Base-by-base conservation (phyloP, 2,797 vertebrate genomes). In the Pachyuromys duprasi region DNA sequence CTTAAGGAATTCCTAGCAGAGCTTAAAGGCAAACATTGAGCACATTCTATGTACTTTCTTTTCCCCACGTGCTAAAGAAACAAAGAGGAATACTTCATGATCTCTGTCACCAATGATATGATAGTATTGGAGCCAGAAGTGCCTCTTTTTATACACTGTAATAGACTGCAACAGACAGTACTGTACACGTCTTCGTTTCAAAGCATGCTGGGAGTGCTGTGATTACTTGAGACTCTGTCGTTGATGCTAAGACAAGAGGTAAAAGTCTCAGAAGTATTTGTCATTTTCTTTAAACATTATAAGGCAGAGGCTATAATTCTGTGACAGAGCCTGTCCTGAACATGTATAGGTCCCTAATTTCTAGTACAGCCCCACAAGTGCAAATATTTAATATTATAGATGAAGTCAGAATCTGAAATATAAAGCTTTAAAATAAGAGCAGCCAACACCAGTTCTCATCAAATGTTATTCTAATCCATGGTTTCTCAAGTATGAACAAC, bases 21-120 rank as follows among this genome's bases (percentile, higher is more conserved):
- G 45, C 22, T 94, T 84, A 89, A 96, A 93, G 93, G 57, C n/a
- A 93, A 60, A 93, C 53, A 39, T 33, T 87, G 80, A 92, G 2
- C 39, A 80, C 36, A 79, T 74, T 39, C 12, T 92, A 45, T 65
- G 1, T 89, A n/a, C 72, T 91, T 91, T 93, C 89, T 84, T 33
- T 63, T 33, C 8, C 39, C 14, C 69, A 84, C 81, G 18, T 87
- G 22, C 28, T 93, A 0, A n/a, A 65, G 20, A 82, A 62, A 1
- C 4, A 92, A 53, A 83, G 18, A 63, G 65, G n/a, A 86, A 14
- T 79, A 86, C 91, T 86, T 45, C n/a, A 69, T 84, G 12, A 86
- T 89, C 49, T 92, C 57, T 76, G 67, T 74, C 24, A 83, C 31
- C 65, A 81, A 67, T 86, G 65, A 86, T 9, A 65, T 70, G 65